These are phyloP conservation scores for Ondatra zibethicus DNA, from an alignment of 2,113 vertebrate species.

Conservation along the genomic window DNA sequence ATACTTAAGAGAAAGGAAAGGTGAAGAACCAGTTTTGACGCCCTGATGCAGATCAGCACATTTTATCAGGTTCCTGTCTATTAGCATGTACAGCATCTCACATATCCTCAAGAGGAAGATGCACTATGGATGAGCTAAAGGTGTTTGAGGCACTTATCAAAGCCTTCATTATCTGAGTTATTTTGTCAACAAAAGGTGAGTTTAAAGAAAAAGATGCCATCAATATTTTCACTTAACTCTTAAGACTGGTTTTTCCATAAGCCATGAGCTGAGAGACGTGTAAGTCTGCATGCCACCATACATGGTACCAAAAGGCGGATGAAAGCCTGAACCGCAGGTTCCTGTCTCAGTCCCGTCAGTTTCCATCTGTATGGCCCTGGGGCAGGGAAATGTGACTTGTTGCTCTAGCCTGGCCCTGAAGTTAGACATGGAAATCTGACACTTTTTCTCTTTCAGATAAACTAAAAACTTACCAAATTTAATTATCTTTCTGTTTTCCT, in stretches of 20 bases:
- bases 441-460: constrained; percentile 6
- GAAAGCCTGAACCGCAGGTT: neutral
- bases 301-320: neutral
- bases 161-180: constrained; percentile 42
- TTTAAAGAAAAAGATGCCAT: constrained; percentile 73
- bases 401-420: neutral
- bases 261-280: constrained; percentile 60
- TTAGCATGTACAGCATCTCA: constrained; percentile 25
- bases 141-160: constrained; percentile 72
- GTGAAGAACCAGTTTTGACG: constrained; percentile 33
- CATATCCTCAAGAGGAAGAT: constrained; percentile 56
- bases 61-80: constrained; percentile 55
- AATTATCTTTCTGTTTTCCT: constrained; percentile 3
- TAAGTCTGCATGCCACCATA: neutral
- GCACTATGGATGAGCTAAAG: neutral
- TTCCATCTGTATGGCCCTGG: neutral
- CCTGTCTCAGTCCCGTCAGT: neutral
- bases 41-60: neutral
- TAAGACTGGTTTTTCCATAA: constrained; percentile 63
- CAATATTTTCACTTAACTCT: constrained; percentile 70
- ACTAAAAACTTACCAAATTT: neutral
- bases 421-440: neutral
- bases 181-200: constrained; percentile 58
- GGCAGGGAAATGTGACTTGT: constrained; percentile 13
- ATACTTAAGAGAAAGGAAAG: constrained; percentile 48